phyloP scores from a whole-genome alignment of 1,140 invertebrate species.

The Zaprionus camerounensis region DNA sequence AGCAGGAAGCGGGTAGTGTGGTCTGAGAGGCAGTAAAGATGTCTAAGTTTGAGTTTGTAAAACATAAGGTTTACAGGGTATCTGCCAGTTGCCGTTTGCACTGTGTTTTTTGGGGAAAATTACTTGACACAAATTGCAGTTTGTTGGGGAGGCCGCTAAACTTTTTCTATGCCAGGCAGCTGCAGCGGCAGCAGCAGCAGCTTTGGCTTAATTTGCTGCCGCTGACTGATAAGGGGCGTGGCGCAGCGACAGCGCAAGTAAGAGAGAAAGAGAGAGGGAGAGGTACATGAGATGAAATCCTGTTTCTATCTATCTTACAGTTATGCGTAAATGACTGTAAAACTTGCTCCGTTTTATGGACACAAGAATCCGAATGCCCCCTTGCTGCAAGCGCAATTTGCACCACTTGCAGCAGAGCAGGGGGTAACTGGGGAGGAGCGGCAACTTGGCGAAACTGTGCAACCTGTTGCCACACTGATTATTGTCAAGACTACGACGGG shows the following conservation, averaged over 20 bases:
- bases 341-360: constrained; percentile 71
- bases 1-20: background rate
- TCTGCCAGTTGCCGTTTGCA: background rate
- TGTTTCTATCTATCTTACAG: constrained; percentile 80
- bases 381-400: constrained; percentile 62
- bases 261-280: constrained; percentile 6
- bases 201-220: constrained; percentile 66
- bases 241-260: constrained; percentile 3
- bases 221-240: constrained; percentile 66
- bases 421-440: background rate
- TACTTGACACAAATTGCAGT: constrained; percentile 73
- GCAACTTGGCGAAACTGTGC: background rate
- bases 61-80: background rate
- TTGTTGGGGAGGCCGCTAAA: constrained; percentile 47
- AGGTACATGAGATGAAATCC: constrained; percentile 50
- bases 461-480: constrained; percentile 60
- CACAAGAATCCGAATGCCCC: constrained; percentile 46
- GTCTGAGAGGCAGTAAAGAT: background rate
- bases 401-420: constrained; percentile 43
- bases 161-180: constrained; percentile 63
- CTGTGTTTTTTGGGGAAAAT: constrained; percentile 29
- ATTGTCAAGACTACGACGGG: constrained; percentile 63
- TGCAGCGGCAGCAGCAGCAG: constrained; percentile 15
- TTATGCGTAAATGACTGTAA: constrained; percentile 74
- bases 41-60: background rate